phyloP scores from a whole-genome alignment of 2,113 vertebrate genomes.

The Chaenocephalus aceratus region DNA sequence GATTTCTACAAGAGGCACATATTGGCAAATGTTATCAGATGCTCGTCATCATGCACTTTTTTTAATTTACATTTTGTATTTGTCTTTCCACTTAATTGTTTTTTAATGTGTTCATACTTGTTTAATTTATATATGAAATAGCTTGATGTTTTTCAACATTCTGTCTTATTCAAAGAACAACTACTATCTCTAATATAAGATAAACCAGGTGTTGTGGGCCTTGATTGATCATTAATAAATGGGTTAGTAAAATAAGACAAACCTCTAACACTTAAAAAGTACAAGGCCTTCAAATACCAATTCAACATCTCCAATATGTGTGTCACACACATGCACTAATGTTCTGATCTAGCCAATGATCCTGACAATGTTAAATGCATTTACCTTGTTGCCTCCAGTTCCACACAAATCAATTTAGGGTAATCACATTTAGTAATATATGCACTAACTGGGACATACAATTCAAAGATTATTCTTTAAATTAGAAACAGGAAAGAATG shows the following conservation, averaged over 20 bases:
- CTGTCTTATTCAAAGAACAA: not conserved
- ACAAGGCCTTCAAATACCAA: not conserved
- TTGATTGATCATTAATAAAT: conserved; percentile 10
- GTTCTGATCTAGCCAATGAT: conserved; percentile 46
- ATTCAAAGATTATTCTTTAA: conserved; percentile 35
- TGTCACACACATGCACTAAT: conserved; percentile 22
- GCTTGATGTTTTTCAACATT: not conserved
- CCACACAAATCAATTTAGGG: conserved; percentile 52
- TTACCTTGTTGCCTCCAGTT: conserved; percentile 44
- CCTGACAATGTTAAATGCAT: conserved; percentile 48
- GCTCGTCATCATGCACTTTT: conserved; percentile 4
- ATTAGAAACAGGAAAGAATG: conserved; percentile 33
- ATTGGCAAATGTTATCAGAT: conserved; percentile 24
- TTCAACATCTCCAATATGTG: not conserved
- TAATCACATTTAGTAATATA: conserved; percentile 28
- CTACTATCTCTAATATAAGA: not conserved
- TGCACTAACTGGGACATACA: conserved; percentile 29
- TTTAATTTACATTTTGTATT: conserved; percentile 3
- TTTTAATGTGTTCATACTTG: conserved; percentile 28
- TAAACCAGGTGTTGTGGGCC: not conserved
- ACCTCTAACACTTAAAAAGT: not conserved
- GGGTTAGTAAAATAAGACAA: not conserved
- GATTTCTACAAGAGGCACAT: conserved; percentile 42
- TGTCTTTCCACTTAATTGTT: not conserved
- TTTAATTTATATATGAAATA: conserved; percentile 10